A percentile compares a stretch with the other conserved stretches of the same genome.
Evolutionary conservation across 1,140 invertebrate species (phyloP).

Genomic region (Notospermus geniculatus): DNA sequence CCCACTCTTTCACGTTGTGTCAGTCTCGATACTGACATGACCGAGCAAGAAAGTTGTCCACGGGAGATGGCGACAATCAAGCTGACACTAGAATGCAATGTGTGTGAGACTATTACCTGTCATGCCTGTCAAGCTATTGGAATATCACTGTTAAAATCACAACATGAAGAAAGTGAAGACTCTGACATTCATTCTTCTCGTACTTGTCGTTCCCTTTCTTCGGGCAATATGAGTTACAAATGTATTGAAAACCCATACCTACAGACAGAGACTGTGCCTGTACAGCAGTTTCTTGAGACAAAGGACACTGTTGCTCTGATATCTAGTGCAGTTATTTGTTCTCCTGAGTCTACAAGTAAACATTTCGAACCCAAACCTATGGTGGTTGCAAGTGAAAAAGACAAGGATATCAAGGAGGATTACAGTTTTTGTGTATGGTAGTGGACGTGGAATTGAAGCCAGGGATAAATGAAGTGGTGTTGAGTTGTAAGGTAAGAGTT

Average conservation of each 20-base stretch:
- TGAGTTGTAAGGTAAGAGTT: slow-evolving; percentile 61
- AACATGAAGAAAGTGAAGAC: no score
- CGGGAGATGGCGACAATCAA: neutral
- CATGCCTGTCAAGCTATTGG: neutral
- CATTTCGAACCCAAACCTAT: slow-evolving; percentile 41
- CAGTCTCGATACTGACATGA: neutral
- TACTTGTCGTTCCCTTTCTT: neutral
- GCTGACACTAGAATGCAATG: neutral
- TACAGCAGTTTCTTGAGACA: slow-evolving; percentile 68
- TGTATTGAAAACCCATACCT: neutral
- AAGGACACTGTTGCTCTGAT: slow-evolving; percentile 72
- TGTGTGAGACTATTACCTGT: neutral
- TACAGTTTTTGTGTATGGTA: slow-evolving; percentile 64
- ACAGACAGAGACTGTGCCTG: neutral
- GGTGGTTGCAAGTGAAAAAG: slow-evolving; percentile 46
- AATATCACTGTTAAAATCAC: no score
- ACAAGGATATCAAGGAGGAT: slow-evolving; percentile 58
- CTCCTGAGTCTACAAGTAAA: slow-evolving; percentile 40
- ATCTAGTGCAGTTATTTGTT: slow-evolving; percentile 48
- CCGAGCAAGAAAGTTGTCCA: neutral
- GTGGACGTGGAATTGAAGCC: slow-evolving; percentile 65
- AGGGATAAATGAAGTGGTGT: slow-evolving; percentile 68
- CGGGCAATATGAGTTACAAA: neutral
- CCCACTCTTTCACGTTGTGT: neutral
- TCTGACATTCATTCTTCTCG: neutral